phyloP scores from a whole-genome alignment of 2,797 vertebrate species.

The Percopsis omiscomaycus region DNA sequence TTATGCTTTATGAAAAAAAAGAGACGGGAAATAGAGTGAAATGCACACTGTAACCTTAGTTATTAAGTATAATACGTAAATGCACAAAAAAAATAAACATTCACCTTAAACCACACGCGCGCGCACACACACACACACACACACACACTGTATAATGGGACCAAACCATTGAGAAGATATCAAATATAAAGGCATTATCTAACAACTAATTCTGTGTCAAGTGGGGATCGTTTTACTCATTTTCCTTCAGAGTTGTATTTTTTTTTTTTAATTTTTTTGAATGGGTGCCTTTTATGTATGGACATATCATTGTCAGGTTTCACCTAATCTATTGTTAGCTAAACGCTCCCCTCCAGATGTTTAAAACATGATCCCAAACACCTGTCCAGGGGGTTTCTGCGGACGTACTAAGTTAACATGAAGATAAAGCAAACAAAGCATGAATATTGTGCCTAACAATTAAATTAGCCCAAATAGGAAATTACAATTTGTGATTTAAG shows the following conservation, averaged over 20 bases:
- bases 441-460: no score
- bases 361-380: conserved; percentile 45
- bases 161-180: conserved; percentile 26
- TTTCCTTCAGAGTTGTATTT: conserved; percentile 29
- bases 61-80: not conserved
- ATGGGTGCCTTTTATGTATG: conserved; percentile 57
- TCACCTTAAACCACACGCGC: not conserved
- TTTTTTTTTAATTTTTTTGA: conserved; percentile 20
- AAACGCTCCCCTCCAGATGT: conserved; percentile 41
- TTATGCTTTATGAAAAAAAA: no score
- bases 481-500: no score
- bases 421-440: conserved; percentile 44
- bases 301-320: conserved; percentile 37
- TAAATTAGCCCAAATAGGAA: no score
- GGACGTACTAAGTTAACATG: conserved; percentile 32
- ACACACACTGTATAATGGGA: conserved; percentile 5
- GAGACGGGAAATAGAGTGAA: not conserved
- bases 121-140: not conserved
- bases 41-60: conserved; percentile 1
- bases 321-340: conserved; percentile 46
- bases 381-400: conserved; percentile 33
- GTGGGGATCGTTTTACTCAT: conserved; percentile 45
- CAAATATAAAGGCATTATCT: conserved; percentile 41
- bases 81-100: not conserved
- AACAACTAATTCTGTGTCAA: conserved; percentile 41